A percentile compares a stretch with the other conserved stretches of the same genome.
phyloP scores from a whole-genome alignment of 1,140 invertebrate genomes.

The Solen grandis region DNA sequence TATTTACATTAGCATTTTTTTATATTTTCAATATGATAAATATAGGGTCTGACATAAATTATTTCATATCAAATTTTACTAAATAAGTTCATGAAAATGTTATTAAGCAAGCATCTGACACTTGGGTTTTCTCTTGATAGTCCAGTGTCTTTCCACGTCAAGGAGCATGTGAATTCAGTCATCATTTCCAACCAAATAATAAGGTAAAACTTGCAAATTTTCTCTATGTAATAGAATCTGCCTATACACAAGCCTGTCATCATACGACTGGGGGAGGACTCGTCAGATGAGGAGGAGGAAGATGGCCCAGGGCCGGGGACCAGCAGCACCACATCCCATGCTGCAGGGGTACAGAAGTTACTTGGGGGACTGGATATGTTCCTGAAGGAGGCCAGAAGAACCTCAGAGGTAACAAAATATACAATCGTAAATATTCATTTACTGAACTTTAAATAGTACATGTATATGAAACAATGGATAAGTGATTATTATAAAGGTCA shows the following conservation, averaged over 20 bases:
- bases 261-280: conserved; percentile 72
- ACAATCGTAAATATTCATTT: neutral
- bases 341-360: conserved; percentile 38
- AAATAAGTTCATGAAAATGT: too few species aligned
- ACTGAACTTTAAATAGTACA: too few species aligned
- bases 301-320: neutral
- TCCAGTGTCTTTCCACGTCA: too few species aligned
- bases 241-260: conserved; percentile 74
- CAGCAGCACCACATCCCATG: neutral
- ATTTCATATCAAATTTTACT: too few species aligned
- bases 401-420: conserved; percentile 62
- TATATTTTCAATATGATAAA: neutral
- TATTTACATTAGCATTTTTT: neutral
- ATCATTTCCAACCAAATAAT: neutral
- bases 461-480: too few species aligned
- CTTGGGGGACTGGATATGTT: conserved; percentile 71
- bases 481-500: too few species aligned
- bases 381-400: conserved; percentile 70
- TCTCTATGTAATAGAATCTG: conserved; percentile 44
- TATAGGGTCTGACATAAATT: too few species aligned
- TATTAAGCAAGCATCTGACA: too few species aligned
- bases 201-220: neutral
- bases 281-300: conserved; percentile 71
- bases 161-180: neutral
- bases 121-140: too few species aligned